Conservation (phyloP, 2,888 invertebrate genomes). For the Ennomos erosarius region DNA sequence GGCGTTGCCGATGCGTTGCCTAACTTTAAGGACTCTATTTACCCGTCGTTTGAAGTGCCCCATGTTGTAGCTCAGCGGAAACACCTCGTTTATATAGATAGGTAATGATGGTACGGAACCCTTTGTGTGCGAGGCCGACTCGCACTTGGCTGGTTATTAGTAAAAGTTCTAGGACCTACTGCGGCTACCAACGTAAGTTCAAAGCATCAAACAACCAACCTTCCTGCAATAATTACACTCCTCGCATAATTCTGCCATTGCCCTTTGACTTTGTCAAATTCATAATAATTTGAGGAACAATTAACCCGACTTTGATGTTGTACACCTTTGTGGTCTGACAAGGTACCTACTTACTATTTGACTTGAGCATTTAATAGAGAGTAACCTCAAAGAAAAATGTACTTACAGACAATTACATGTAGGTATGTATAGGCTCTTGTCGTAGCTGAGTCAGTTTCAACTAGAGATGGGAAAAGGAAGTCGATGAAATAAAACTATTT, state of each 20-base stretch:
- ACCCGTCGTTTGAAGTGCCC: no score
- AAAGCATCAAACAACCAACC: conserved; percentile 10
- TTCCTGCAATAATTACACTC: conserved; percentile 27
- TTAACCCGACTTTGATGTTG: conserved; percentile 73
- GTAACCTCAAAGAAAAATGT: conserved; percentile 86
- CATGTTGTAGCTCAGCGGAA: no score
- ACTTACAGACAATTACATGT: conserved; percentile 83
- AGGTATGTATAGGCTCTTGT: conserved; percentile 80
- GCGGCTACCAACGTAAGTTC: background rate
- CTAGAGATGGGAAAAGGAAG: conserved; percentile 49
- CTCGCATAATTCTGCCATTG: conserved; percentile 29
- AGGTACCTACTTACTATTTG: conserved; percentile 70
- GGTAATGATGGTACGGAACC: no score
- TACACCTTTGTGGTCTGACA: conserved; percentile 72
- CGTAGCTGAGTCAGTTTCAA: conserved; percentile 72
- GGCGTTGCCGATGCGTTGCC: no score
- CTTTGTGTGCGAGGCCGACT: no score
- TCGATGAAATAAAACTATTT: conserved; percentile 9
- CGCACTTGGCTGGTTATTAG: no score
- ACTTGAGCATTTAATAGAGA: conserved; percentile 82
- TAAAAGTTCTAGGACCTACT: no score
- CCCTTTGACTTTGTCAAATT: conserved; percentile 75
- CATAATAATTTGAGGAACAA: conserved; percentile 83
- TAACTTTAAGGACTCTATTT: no score
- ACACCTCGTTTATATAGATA: no score